Evolutionary conservation across 2,888 invertebrate genomes (phyloP), one percentile per base, ranked within the genome.

Genomic region (Netelia inedita): DNA sequence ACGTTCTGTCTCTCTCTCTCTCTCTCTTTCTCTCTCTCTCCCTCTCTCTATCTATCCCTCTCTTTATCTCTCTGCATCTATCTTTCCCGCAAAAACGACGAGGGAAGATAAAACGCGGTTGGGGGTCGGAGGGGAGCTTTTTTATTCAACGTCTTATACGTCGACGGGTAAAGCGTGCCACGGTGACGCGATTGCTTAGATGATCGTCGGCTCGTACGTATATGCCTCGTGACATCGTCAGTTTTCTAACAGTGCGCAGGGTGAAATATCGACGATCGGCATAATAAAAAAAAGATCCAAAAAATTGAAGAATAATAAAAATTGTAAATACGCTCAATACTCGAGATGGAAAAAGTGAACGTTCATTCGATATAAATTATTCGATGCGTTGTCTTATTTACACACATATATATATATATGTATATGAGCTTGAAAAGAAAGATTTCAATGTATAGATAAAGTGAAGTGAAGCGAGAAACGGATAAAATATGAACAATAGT

Each of bases 31-130:
- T 68, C 53, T 28, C 61, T 9, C 11, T n/a, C 11, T 1, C 16
- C n/a, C 19, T 43, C 14, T 23, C 1, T 59, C 55, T 19, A 65
- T 71, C 63, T 46, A 41, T 55, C 57, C 65, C 55, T 59, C 50
- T 50, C 57, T 35, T 41, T 41, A 10, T 68, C 53, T 59, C 28
- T 50, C 46, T 41, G 43, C 19, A 8, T 57, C 41, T 21, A 63
- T 78, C 53, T 43, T 23, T 63, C 19, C 21, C 61, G 41, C 68
- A 23, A 84, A 78, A 78, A 73, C 53, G 46, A 46, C 55, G 76
- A 41, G 23, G 35, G 28, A 68, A 78, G 65, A 78, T 81, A 84
- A 73, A 55, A 76, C 50, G 35, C n/a, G 53, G 46, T 73, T 35
- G 16, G 14, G 57, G 16, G 19, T 35, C 35, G 57, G 59, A 78